Evolutionary conservation across 2,797 vertebrate genomes (phyloP).

Genomic region (Gymnodraco acuticeps): DNA sequence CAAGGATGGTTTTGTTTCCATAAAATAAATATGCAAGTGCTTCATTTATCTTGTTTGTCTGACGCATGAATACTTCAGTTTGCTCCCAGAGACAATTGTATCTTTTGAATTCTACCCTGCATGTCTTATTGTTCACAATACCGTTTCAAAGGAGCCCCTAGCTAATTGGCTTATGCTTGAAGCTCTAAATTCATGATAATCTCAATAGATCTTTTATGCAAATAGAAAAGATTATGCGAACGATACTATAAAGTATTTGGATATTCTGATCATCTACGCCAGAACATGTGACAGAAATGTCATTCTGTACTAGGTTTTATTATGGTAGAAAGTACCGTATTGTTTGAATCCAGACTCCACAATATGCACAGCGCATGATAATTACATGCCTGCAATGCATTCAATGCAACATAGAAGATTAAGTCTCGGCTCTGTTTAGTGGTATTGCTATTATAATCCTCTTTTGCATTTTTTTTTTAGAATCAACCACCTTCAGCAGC

Average conservation of each 20-base stretch:
- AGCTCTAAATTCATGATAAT: slow-evolving; percentile 37
- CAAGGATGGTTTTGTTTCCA: slow-evolving; percentile 70
- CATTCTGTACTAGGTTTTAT: background rate
- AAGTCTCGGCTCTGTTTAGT: background rate
- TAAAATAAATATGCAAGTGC: slow-evolving; percentile 72
- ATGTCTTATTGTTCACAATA: slow-evolving; percentile 31
- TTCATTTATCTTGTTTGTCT: slow-evolving; percentile 61
- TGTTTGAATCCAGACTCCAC: slow-evolving; percentile 3
- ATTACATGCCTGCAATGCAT: background rate
- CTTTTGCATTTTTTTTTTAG: slow-evolving; percentile 47
- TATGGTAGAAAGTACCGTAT: background rate
- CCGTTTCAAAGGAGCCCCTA: slow-evolving; percentile 40
- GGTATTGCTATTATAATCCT: background rate
- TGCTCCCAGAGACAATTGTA: slow-evolving; percentile 44
- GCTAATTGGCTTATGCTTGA: slow-evolving; percentile 32
- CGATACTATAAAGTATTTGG: slow-evolving; percentile 11
- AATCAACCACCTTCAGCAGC: slow-evolving; percentile 87
- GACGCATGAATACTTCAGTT: slow-evolving; percentile 64
- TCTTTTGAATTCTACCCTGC: slow-evolving; percentile 39
- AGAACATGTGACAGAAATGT: background rate
- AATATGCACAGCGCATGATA: slow-evolving; percentile 1
- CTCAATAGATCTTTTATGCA: slow-evolving; percentile 28
- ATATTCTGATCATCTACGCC: background rate
- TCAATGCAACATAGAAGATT: background rate
- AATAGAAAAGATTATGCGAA: slow-evolving; percentile 25